Conservation (phyloP, 1,140 invertebrate species). For the Scylla paramamosain region DNA sequence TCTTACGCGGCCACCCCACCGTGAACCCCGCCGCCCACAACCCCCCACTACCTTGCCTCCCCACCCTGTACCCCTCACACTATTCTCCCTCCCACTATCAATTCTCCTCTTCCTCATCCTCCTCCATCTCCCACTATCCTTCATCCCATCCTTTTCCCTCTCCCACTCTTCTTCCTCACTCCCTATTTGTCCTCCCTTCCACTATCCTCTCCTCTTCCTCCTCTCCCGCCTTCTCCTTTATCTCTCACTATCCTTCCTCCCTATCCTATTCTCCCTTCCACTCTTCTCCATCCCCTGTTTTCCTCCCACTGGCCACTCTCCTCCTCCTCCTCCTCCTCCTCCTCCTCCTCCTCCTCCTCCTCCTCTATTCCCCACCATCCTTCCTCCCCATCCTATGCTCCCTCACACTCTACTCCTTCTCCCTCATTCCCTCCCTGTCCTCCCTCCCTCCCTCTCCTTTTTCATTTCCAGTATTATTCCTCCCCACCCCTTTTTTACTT, state of each 20-base stretch:
- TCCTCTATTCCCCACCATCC: no score
- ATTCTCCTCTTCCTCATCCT: background rate
- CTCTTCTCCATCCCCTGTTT: background rate
- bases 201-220: background rate
- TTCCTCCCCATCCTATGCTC: no score
- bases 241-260: background rate
- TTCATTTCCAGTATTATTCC: no score
- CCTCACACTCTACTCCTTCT: no score
- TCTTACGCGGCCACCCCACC: constrained; percentile 59
- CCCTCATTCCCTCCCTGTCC: no score
- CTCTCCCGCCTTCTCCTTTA: background rate
- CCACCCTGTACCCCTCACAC: background rate
- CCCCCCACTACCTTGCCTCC: background rate
- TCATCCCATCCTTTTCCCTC: background rate
- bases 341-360: no score
- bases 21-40: constrained; percentile 34
- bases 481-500: no score
- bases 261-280: background rate
- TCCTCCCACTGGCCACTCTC: background rate
- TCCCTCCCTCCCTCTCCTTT: no score
- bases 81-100: background rate
- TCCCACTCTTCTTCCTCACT: background rate
- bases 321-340: no score
- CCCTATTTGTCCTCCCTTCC: background rate
- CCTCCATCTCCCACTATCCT: background rate